These are phyloP conservation scores for Phoenicopterus ruber DNA, from an alignment of 2,113 vertebrate species.

Conservation along the genomic window DNA sequence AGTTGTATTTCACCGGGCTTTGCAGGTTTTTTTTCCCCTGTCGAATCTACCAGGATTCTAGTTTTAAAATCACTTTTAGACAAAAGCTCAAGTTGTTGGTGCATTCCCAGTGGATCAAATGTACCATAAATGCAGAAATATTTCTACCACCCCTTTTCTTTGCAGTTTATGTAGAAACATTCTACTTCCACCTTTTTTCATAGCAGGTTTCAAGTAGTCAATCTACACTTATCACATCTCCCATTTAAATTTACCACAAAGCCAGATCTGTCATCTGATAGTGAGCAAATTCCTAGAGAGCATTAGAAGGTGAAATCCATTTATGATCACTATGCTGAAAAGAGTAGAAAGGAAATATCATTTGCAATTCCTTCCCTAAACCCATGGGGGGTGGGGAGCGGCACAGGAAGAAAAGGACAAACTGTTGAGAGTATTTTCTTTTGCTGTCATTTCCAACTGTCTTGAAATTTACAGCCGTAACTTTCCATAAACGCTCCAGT, in stretches of 20 bases:
- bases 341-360: background rate
- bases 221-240: background rate
- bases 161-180: background rate
- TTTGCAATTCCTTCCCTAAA: background rate
- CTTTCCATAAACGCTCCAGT: background rate
- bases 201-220: background rate
- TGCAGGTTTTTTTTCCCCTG: background rate
- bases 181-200: background rate
- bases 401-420: background rate
- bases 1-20: background rate
- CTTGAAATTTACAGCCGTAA: background rate
- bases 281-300: constrained; percentile 5
- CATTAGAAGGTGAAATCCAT: background rate
- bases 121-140: background rate
- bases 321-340: background rate
- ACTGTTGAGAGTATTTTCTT: background rate
- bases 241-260: background rate
- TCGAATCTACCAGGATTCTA: background rate
- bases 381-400: fast-evolving
- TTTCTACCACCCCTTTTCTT: background rate
- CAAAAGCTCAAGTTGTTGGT: background rate
- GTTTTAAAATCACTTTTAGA: background rate
- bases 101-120: background rate
- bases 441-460: background rate
- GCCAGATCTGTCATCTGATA: background rate